A percentile compares a stretch with the other conserved stretches of the same genome.
These are phyloP conservation scores for Holcopasites calliopsidis DNA, from an alignment of 1,140 invertebrate genomes.

Conservation along the genomic window DNA sequence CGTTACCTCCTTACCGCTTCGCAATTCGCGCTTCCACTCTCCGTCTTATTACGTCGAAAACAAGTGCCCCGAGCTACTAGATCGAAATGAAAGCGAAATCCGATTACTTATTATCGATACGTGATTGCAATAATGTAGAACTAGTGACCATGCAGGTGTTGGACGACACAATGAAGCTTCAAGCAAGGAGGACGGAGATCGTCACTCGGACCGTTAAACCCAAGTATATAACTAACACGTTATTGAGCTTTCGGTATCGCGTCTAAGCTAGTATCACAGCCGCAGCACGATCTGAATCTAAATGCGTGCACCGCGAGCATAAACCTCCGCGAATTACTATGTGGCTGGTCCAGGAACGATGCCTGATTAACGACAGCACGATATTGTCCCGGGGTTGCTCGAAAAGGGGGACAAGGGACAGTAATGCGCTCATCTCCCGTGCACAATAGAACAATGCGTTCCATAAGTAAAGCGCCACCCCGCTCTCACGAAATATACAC, in stretches of 20 bases:
- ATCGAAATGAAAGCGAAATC: too few relatives aligned
- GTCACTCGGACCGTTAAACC: conserved; percentile 25
- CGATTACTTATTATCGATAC: too few relatives aligned
- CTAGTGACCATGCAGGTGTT: neutral
- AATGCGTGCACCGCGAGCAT: conserved; percentile 41
- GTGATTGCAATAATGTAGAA: neutral
- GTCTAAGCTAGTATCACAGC: conserved; percentile 41
- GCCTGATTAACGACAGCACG: conserved; percentile 65
- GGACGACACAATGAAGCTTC: conserved; percentile 6
- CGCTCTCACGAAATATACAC: conserved; percentile 56
- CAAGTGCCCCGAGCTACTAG: conserved; percentile 29
- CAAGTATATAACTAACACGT: conserved; percentile 43
- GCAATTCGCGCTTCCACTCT: conserved; percentile 5
- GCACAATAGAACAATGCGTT: conserved; percentile 67
- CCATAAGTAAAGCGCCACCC: conserved; percentile 66
- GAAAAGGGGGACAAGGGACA: conserved; percentile 67
- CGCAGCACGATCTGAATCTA: conserved; percentile 27
- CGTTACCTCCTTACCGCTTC: conserved; percentile 12
- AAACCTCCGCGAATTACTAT: conserved; percentile 64
- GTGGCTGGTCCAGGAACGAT: conserved; percentile 63
- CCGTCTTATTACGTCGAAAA: conserved; percentile 6
- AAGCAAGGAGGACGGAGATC: neutral
- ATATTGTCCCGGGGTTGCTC: conserved; percentile 65
- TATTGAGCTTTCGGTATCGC: conserved; percentile 46
- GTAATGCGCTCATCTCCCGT: conserved; percentile 67